A percentile compares a stretch with the other conserved stretches of the same genome.
Evolutionary conservation across 2,888 invertebrate genomes (phyloP).

Genomic region (Chelonus formosanus): DNA sequence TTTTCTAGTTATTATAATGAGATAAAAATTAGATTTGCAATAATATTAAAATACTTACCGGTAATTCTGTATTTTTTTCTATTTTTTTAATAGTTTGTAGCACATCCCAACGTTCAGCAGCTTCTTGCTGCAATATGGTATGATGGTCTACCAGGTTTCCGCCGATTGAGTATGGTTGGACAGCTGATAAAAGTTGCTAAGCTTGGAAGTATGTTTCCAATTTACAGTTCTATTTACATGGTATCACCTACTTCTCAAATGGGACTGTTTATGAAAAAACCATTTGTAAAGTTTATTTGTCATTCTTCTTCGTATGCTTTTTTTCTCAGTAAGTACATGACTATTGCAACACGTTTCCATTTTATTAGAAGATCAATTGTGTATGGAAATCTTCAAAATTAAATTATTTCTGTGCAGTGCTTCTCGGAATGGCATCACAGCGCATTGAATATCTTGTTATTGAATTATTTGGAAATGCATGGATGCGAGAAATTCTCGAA

Average conservation of each 20-base stretch:
- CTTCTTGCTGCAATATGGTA: slow-evolving; percentile 97
- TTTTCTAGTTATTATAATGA: too few relatives aligned
- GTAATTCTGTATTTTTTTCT: background rate
- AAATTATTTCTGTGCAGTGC: slow-evolving; percentile 69
- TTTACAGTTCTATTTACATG: slow-evolving; percentile 92
- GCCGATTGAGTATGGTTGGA: slow-evolving; percentile 87
- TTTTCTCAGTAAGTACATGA: slow-evolving; percentile 83
- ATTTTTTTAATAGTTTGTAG: slow-evolving; percentile 82
- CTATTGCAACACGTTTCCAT: too few relatives aligned
- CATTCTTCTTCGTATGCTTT: slow-evolving; percentile 96
- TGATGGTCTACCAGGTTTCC: slow-evolving; percentile 95
- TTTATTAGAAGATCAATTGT: background rate
- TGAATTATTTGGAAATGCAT: slow-evolving; percentile 81
- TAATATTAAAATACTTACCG: too few relatives aligned
- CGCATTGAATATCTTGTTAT: slow-evolving; percentile 84
- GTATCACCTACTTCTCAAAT: slow-evolving; percentile 87
- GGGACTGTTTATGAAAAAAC: slow-evolving; percentile 93
- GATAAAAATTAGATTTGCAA: too few relatives aligned
- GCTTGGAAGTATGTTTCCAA: slow-evolving; percentile 90
- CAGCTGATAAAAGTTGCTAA: slow-evolving; percentile 87
- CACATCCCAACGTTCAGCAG: slow-evolving; percentile 98
- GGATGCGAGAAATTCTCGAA: slow-evolving; percentile 77
- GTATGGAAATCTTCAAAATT: background rate
- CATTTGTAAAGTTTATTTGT: slow-evolving; percentile 98
- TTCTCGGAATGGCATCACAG: slow-evolving; percentile 93